These are phyloP conservation scores for Hylomyscus alleni DNA, from an alignment of 2,797 vertebrate genomes.

Conservation along the genomic window DNA sequence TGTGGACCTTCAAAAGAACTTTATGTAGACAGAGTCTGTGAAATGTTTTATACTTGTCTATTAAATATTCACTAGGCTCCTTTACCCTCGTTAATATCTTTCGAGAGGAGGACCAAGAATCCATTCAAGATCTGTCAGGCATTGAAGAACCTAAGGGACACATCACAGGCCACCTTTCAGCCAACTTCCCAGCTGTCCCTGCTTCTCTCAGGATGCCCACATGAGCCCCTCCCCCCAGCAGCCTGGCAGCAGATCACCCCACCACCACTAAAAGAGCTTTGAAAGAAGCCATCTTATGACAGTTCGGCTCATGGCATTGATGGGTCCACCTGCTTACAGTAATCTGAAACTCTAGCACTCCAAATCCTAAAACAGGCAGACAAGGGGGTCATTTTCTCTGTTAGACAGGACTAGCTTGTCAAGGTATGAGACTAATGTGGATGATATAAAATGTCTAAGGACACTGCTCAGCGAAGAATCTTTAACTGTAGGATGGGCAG, in stretches of 20 bases:
- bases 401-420: conserved; percentile 5
- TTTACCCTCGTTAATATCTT: conserved; percentile 73
- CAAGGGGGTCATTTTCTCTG: conserved; percentile 44
- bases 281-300: conserved; percentile 38
- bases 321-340: conserved; percentile 6
- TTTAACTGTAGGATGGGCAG: conserved; percentile 15
- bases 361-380: conserved; percentile 37
- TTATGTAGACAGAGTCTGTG: conserved; percentile 77
- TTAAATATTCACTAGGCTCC: conserved; percentile 80
- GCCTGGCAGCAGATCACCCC: background rate
- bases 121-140: conserved; percentile 43
- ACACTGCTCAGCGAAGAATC: conserved; percentile 10
- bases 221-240: background rate
- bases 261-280: background rate
- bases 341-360: background rate
- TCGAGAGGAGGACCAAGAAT: conserved; percentile 60
- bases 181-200: conserved; percentile 29
- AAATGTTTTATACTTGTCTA: conserved; percentile 79
- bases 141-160: conserved; percentile 41
- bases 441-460: background rate
- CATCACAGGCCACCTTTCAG: conserved; percentile 21
- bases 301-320: conserved; percentile 7
- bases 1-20: conserved; percentile 81
- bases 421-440: background rate
- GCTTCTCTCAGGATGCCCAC: background rate